Percentiles rank a stretch among this genome's conserved stretches.
Evolutionary conservation across 2,113 vertebrate genomes (phyloP).

Genomic region (Cyanocitta stelleri): DNA sequence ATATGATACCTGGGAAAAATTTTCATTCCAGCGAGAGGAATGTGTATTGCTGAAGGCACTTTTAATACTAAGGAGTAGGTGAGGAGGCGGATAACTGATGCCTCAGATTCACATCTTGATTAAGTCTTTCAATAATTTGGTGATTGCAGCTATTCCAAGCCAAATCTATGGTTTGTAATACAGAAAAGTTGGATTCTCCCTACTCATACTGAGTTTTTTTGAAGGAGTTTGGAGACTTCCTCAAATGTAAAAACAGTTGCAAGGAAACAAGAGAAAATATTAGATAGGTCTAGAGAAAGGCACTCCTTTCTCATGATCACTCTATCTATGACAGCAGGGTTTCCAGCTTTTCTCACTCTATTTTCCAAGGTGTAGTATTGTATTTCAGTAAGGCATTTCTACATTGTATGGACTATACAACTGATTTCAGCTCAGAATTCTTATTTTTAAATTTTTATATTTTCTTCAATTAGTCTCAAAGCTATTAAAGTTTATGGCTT

Average conservation of each 20-base stretch:
- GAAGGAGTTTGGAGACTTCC: neutral
- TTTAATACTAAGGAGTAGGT: neutral
- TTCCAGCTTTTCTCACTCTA: neutral
- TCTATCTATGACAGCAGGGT: neutral
- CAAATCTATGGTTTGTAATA: neutral
- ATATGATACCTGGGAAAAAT: neutral
- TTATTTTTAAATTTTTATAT: neutral
- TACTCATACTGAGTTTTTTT: neutral
- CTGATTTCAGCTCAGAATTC: neutral
- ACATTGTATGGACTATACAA: neutral
- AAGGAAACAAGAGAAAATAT: neutral
- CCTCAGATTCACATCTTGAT: neutral
- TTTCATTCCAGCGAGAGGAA: neutral
- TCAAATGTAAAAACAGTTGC: neutral
- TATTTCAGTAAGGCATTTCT: neutral
- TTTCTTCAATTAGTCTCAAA: neutral
- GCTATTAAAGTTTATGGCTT: neutral
- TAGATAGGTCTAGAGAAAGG: neutral
- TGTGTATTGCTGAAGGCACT: neutral
- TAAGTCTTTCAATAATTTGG: neutral
- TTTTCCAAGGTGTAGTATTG: neutral
- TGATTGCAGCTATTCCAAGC: neutral
- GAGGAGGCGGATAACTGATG: neutral
- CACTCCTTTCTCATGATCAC: neutral
- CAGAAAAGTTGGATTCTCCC: neutral